Conservation (phyloP, 2,888 invertebrate genomes). For the Macrophya alboannulata region DNA sequence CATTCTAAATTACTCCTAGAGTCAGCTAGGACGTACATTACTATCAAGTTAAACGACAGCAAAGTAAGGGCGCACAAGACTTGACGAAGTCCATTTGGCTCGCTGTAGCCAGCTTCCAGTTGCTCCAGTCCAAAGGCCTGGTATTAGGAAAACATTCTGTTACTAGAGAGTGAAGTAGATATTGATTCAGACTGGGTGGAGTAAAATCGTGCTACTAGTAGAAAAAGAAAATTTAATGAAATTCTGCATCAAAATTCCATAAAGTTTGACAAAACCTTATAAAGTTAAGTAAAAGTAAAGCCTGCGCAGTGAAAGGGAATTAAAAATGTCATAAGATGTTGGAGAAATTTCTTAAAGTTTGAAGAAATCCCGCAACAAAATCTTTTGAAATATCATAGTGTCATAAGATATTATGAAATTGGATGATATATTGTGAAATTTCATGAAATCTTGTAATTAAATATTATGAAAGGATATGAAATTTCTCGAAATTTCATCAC, state of each 20-base stretch:
- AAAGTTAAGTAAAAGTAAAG: neutral
- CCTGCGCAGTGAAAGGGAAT: neutral
- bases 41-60: conserved; percentile 92
- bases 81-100: conserved; percentile 90
- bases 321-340: neutral
- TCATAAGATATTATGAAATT: neutral
- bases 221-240: too few relatives aligned
- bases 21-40: conserved; percentile 91
- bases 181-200: neutral
- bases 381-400: neutral
- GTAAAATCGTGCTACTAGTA: neutral
- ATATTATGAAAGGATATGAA: neutral
- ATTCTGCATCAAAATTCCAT: neutral
- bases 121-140: conserved; percentile 89
- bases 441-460: neutral
- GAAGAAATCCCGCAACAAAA: neutral
- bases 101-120: conserved; percentile 87
- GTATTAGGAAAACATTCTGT: conserved; percentile 65
- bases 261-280: neutral
- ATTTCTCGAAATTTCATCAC: neutral
- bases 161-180: neutral
- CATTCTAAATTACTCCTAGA: conserved; percentile 90
- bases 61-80: conserved; percentile 93
- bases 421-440: neutral
- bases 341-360: neutral